Conservation (phyloP, 2,113 vertebrate genomes). For the Tilapia sparmanii region DNA sequence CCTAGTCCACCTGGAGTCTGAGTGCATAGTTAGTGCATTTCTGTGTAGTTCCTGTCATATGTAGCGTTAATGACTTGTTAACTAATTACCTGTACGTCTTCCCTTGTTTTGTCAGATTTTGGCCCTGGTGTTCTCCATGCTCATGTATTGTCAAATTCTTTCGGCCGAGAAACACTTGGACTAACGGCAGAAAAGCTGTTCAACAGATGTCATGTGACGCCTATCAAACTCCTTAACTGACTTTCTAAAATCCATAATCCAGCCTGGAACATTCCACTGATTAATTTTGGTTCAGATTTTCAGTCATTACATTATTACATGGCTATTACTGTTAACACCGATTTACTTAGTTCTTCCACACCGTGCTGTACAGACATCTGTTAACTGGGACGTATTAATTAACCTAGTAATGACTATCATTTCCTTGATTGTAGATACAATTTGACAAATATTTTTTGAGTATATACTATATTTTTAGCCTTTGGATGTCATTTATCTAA, state of each 20-base stretch:
- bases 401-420: neutral
- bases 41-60: neutral
- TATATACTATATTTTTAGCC: neutral
- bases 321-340: neutral
- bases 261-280: neutral
- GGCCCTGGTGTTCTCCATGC: constrained; percentile 78
- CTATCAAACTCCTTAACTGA: neutral
- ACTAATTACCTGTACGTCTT: neutral
- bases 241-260: neutral
- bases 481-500: neutral
- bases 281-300: neutral
- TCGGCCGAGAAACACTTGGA: constrained; percentile 74
- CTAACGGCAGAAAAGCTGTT: constrained; percentile 36
- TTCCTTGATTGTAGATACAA: neutral
- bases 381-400: neutral
- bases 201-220: neutral
- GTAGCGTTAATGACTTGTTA: neutral
- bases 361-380: neutral
- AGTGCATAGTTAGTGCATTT: neutral
- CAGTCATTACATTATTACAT: neutral
- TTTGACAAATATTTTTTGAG: neutral
- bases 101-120: constrained; percentile 61
- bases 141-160: constrained; percentile 82
- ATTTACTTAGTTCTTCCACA: neutral
- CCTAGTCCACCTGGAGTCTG: neutral